Evolutionary conservation across 1,140 invertebrate genomes (phyloP), one percentile per base, ranked within the genome.

Genomic region (Penaeus vannamei): DNA sequence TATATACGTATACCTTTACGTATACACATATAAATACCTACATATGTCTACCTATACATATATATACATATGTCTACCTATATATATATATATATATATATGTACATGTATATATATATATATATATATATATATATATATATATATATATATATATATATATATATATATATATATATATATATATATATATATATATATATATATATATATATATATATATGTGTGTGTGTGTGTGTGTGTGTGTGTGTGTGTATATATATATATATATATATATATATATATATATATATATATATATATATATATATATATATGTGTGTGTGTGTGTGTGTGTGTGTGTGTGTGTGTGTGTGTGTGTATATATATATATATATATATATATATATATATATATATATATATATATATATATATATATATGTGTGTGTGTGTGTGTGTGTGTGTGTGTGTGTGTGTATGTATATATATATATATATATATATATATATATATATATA

Each of bases 121-220:
- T 26, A 32, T 29, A 77, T 77, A 77, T 29, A 32, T 77, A 20
- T 29, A 5, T 29, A 7, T 77, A n/a, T 77, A 2, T 29, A 8
- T 77, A 3, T 36, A 26, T 29, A 23, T 29, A 26, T 36, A 2
- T 20, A 1, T 77, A 12, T 77, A 7, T 77, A 20, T 20, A 29
- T 32, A 20, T 36, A 32, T 4, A 77, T 77, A 77, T 77, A 77
- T 77, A 77, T 77, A 77, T 12, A 77, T 77, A 77, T 77, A 77
- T 77, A 77, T 77, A 77, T 77, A 77, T 77, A 77, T 77, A 77
- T 77, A 77, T 77, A 77, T 77, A 77, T 77, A 77, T 77, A 77
- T 77, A 77, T 77, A 77, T 77, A 77, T 77, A 77, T 77, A 77
- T 77, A 77, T 77, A 77, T 77, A 77, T 77, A 77, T 77, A 77